These are phyloP conservation scores for Drosophila aldrichi DNA, from an alignment of 2,888 invertebrate genomes.

Conservation along the genomic window DNA sequence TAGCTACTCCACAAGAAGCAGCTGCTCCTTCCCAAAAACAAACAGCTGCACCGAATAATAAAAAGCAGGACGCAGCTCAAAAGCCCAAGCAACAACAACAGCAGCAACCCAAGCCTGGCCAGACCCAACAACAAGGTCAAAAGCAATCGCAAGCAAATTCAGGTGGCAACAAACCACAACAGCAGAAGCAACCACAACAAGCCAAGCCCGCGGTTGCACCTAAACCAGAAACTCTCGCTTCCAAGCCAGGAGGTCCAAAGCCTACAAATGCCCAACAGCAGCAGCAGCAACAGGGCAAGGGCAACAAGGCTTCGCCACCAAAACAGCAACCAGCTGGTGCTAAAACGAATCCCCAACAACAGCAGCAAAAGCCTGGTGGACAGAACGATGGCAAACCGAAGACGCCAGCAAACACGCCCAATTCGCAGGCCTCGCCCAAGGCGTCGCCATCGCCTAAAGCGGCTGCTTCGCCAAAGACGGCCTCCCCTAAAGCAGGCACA, in stretches of 20 bases:
- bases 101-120: slow-evolving; percentile 16
- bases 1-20: slow-evolving; percentile 3
- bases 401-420: slow-evolving; percentile 70
- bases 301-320: slow-evolving; percentile 57
- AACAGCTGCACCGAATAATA: slow-evolving; percentile 30
- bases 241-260: slow-evolving; percentile 43
- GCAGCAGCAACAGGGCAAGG: slow-evolving; percentile 55
- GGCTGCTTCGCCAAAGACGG: slow-evolving; percentile 52
- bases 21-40: slow-evolving; percentile 30
- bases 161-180: slow-evolving; percentile 29
- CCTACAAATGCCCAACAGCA: slow-evolving; percentile 33
- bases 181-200: slow-evolving; percentile 37
- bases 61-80: slow-evolving; percentile 53
- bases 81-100: slow-evolving; percentile 34
- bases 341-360: slow-evolving; percentile 33
- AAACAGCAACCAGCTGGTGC: slow-evolving; percentile 43
- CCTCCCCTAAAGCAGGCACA: slow-evolving; percentile 61
- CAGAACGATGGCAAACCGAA: slow-evolving; percentile 44
- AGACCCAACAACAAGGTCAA: slow-evolving; percentile 27
- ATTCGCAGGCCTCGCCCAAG: slow-evolving; percentile 72
- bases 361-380: slow-evolving; percentile 18
- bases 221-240: slow-evolving; percentile 38
- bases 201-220: slow-evolving; percentile 41
- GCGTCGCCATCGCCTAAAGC: slow-evolving; percentile 86
- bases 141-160: slow-evolving; percentile 30